Base-by-base conservation (phyloP, 2,888 invertebrate genomes). In the Tolmerus cingulatus region DNA sequence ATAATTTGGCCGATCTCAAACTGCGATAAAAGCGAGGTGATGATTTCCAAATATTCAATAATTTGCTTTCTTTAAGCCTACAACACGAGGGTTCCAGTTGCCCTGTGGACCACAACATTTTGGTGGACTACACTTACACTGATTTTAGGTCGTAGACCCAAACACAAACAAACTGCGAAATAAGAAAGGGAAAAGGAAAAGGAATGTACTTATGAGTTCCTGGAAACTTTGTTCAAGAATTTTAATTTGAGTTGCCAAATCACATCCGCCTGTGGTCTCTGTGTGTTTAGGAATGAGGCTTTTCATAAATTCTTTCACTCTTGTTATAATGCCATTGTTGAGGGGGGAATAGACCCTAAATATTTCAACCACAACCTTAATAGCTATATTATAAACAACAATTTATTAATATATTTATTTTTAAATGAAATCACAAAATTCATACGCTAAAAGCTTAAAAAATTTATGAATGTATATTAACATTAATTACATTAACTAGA, bases 31-130 rank as follows among this genome's bases (percentile, higher is more conserved):
- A 9, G 46, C 14, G 30, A 79, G 34, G 79, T 79, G 79, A 55
- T 79, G 51, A 79, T 79, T 79, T 79, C 79, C 46, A 79, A 79
- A 79, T 79, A 51, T 51, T 40, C 46, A 46, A 79, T 51, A 51
- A 79, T 51, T 79, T 79, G 16, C 76, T 27, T 66, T 66, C 66
- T 66, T 66, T 23, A 66, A 14, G 4, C 2, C 66, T 23, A 66
- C 19, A 12, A 12, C 66, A 66, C 19, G 23, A 66, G 12, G 23
- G 66, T 66, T 12, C 66, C 27, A 66, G 27, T 27, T 12, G 23
- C 66, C 66, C 27, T 66, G 12, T 27, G 23, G 27, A 66, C 4
- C 27, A 23, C 27, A 66, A 57, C 27, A 66, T 66, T 66, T 66
- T 1, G 23, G 27, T 66, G 1, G 51, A n/a, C n/a, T n/a, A 66